These are phyloP conservation scores for Harpagoxenus sublaevis DNA, from an alignment of 2,888 invertebrate species.

Conservation along the genomic window DNA sequence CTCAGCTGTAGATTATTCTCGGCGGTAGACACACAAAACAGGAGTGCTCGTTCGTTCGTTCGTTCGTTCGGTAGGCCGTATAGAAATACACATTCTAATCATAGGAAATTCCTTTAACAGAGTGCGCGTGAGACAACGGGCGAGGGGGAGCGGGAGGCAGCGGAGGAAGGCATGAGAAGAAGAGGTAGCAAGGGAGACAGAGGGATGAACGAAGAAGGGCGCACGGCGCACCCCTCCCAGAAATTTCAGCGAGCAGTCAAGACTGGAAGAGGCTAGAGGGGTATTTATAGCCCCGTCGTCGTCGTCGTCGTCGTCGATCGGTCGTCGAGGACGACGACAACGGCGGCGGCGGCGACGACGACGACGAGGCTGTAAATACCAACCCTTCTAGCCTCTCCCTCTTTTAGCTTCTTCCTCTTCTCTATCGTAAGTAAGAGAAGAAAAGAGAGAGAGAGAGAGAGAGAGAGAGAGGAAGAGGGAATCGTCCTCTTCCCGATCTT, in stretches of 20 bases:
- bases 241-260: constrained; percentile 77
- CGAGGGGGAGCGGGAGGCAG: background rate
- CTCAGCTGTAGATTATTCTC: constrained; percentile 74
- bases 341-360: constrained; percentile 48
- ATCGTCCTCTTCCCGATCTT: constrained; percentile 56
- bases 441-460: background rate
- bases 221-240: constrained; percentile 70
- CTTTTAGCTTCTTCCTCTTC: constrained; percentile 20
- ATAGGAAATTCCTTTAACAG: constrained; percentile 84
- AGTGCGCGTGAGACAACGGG: constrained; percentile 60
- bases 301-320: constrained; percentile 62
- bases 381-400: constrained; percentile 71
- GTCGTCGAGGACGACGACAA: constrained; percentile 50
- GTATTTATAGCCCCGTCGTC: constrained; percentile 64
- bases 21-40: constrained; percentile 73
- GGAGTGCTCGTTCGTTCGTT: constrained; percentile 61
- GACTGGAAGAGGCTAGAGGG: constrained; percentile 53
- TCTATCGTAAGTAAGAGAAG: background rate
- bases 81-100: constrained; percentile 85
- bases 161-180: constrained; percentile 23
- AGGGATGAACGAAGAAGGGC: constrained; percentile 59
- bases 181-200: constrained; percentile 51
- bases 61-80: constrained; percentile 70
- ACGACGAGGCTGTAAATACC: constrained; percentile 77
- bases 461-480: constrained; percentile 37